Evolutionary conservation across 2,888 invertebrate species (phyloP), one percentile per base, ranked within the genome.

Genomic region (Megamerina dolium): DNA sequence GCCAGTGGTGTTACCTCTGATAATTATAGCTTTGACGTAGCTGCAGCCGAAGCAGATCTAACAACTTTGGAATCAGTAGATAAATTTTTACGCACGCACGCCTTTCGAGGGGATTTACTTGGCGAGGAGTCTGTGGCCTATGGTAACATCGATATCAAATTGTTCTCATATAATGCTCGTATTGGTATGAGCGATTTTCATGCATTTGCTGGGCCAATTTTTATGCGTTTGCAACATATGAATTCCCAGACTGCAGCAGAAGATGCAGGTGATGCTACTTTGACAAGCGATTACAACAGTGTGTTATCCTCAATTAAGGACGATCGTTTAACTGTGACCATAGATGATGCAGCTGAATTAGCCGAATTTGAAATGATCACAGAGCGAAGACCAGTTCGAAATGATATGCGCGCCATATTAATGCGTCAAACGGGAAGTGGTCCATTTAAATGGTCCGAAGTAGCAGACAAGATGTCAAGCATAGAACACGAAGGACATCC

Each of bases 101-200:
- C 69, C 18, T 72, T 70, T 47, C 69, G 72, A 2, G 72, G 72
- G 1, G 72, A 72, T 56, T 55, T 72, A 17, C 49, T 66, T 21
- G 68, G 63, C 5, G 68, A 70, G 1, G 45, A 51, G 12, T 63
- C 66, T 2, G 62, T 68, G 34, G 70, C 72, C 3, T 72, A 68
- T 54, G 72, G 72, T 26, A 72, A 72, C 43, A 72, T 69, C 30
- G 72, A 72, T 46, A 58, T 72, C 14, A 72, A 72, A 45, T 53
- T 72, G 19, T 72, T 68, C 54, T 65, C 70, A 16, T 70, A 65
- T 48, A 67, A 66, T 33, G 60, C 68, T 0, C 57, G 58, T 1
- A 49, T 64, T 14, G 68, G 64, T 2, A 52, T 64, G 34, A 67
- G 62, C 37, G 66, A 70, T 35, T 71, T 66, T 42, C 67, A 68